These are phyloP conservation scores for Calidris pugnax DNA, from an alignment of 2,113 vertebrate genomes.

Conservation along the genomic window DNA sequence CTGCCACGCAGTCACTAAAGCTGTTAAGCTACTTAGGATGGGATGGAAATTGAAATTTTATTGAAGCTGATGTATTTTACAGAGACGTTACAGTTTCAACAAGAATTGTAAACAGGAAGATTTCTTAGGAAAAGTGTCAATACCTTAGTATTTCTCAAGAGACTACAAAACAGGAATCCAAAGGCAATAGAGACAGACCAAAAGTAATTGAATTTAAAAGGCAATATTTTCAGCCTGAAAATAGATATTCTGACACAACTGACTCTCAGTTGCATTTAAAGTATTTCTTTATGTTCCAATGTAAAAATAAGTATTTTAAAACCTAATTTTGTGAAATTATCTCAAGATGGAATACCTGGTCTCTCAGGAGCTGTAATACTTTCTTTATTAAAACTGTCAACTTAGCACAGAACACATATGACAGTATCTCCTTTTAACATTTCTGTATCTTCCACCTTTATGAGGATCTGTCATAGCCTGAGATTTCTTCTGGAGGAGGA, in stretches of 20 bases:
- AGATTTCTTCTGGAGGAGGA: not conserved
- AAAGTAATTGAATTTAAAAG: conserved; percentile 33
- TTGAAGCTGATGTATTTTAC: conserved; percentile 23
- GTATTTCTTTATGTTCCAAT: not conserved
- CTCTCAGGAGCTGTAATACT: not conserved
- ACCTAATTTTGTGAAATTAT: not conserved
- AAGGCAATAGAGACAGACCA: not conserved
- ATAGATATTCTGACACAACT: not conserved
- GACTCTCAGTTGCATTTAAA: not conserved
- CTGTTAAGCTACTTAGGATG: conserved; percentile 29
- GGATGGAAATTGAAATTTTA: conserved; percentile 27
- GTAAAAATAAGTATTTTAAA: conserved; percentile 5
- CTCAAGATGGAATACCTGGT: not conserved
- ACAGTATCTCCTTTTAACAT: not conserved
- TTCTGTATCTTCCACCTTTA: not conserved
- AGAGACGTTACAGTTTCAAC: not conserved
- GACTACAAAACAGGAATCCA: not conserved
- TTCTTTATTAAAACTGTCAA: conserved; percentile 5
- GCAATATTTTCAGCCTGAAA: conserved; percentile 11
- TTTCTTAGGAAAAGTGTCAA: conserved; percentile 29
- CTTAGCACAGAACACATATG: not conserved
- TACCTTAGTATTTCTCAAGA: conserved; percentile 6
- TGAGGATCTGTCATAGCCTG: not conserved
- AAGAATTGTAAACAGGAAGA: conserved; percentile 7
- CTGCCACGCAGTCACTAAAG: not conserved